Evolutionary conservation across 2,797 vertebrate genomes (phyloP).

Genomic region (Chromobotia macracanthus): DNA sequence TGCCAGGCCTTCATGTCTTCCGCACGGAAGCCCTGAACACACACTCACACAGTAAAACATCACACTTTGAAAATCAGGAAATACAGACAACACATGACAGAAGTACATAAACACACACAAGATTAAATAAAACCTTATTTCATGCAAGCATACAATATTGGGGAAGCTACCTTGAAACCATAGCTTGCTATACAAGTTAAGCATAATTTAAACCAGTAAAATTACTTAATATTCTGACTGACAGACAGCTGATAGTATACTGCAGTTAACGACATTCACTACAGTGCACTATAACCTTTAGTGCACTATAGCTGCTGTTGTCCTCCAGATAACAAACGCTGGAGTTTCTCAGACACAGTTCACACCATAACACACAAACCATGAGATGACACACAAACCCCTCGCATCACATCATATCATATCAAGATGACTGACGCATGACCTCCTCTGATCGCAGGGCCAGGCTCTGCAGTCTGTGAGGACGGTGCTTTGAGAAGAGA

Average conservation of each 20-base stretch:
- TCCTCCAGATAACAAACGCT: conserved; percentile 80
- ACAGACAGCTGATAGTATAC: too few species aligned
- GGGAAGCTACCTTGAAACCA: too few species aligned
- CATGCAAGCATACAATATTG: too few species aligned
- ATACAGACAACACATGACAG: too few species aligned
- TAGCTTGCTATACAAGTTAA: too few species aligned
- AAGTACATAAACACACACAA: too few species aligned
- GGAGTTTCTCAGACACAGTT: conserved; percentile 90
- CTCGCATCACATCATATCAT: too few species aligned
- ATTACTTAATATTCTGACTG: too few species aligned
- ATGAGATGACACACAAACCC: conserved; percentile 8
- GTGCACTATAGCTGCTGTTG: conserved; percentile 85
- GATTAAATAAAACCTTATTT: too few species aligned
- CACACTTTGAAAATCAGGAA: not conserved
- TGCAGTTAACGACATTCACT: too few species aligned
- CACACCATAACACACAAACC: conserved; percentile 68
- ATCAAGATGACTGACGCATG: conserved; percentile 45
- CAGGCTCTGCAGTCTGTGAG: conserved; percentile 82
- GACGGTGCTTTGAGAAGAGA: conserved; percentile 73
- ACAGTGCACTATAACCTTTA: too few species aligned
- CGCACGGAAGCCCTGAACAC: conserved; percentile 83
- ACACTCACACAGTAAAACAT: conserved; percentile 24
- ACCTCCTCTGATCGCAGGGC: conserved; percentile 88
- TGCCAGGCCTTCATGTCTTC: conserved; percentile 92
- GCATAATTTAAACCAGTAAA: too few species aligned